Conservation (phyloP, 2,888 invertebrate genomes). For the Caenorhabditis sp. region DNA sequence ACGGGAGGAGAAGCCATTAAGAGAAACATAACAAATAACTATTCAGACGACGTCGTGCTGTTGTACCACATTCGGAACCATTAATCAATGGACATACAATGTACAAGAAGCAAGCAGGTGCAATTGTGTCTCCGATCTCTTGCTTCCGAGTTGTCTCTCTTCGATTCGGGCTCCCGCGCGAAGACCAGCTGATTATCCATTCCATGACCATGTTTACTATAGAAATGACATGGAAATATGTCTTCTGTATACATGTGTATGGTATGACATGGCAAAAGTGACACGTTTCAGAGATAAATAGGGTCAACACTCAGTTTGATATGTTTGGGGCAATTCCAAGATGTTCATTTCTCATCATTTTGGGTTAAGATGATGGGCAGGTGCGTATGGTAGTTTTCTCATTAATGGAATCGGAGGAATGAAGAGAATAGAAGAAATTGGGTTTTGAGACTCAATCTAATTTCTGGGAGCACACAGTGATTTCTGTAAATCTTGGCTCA, state of each 20-base stretch:
- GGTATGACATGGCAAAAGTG: slow-evolving; percentile 47
- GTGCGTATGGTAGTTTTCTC: background rate
- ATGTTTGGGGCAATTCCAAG: slow-evolving; percentile 12
- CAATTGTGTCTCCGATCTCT: slow-evolving; percentile 29
- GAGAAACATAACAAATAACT: slow-evolving; percentile 58
- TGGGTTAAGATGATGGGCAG: background rate
- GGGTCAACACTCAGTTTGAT: slow-evolving; percentile 43
- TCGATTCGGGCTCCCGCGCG: slow-evolving; percentile 24
- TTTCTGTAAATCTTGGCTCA: too few relatives aligned
- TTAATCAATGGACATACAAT: slow-evolving; percentile 58
- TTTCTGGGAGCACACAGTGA: too few relatives aligned
- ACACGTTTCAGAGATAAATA: slow-evolving; percentile 38
- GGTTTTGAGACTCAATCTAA: too few relatives aligned
- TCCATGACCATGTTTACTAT: slow-evolving; percentile 48
- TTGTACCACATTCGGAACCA: slow-evolving; percentile 27
- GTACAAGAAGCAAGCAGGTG: slow-evolving; percentile 56
- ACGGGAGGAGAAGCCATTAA: slow-evolving; percentile 49
- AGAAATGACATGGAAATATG: slow-evolving; percentile 42
- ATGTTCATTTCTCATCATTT: slow-evolving; percentile 10
- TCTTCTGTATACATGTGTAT: slow-evolving; percentile 32
- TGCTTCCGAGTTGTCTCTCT: slow-evolving; percentile 1
- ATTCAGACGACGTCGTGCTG: slow-evolving; percentile 31
- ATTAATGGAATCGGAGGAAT: background rate
- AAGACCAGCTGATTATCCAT: slow-evolving; percentile 57
- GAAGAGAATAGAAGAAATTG: too few relatives aligned